Evolutionary conservation across 1,140 invertebrate genomes (phyloP).

Genomic region (Nasonia longicornis): DNA sequence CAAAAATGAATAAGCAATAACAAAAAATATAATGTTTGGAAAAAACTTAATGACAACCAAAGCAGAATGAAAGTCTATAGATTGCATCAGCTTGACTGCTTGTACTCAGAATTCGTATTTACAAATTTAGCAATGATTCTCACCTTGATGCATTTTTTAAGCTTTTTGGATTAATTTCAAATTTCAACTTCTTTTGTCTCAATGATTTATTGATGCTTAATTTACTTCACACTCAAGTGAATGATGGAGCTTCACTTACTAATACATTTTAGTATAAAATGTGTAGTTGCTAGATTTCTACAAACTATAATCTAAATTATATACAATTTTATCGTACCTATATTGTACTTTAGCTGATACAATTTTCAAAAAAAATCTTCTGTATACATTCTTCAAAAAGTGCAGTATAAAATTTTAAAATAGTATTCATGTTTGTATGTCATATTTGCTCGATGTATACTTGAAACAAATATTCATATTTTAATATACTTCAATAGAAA

Average conservation of each 20-base stretch:
- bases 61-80: constrained; percentile 14
- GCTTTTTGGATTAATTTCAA: neutral
- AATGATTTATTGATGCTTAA: constrained; percentile 36
- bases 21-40: constrained; percentile 9
- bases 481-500: constrained; percentile 24
- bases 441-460: neutral
- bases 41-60: neutral
- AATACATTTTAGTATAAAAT: constrained; percentile 48
- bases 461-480: neutral
- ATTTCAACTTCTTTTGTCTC: constrained; percentile 10
- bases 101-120: neutral
- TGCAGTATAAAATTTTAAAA: constrained; percentile 23
- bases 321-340: constrained; percentile 50
- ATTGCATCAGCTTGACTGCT: neutral
- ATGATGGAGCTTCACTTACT: constrained; percentile 17
- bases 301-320: constrained; percentile 64
- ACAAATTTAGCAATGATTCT: neutral
- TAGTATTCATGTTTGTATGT: neutral
- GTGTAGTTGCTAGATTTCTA: constrained; percentile 31
- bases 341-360: constrained; percentile 27
- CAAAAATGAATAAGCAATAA: constrained; percentile 35
- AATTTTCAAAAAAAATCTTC: constrained; percentile 28
- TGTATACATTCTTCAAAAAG: constrained; percentile 28
- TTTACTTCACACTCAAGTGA: constrained; percentile 10
- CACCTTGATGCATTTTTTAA: neutral